Evolutionary conservation across 2,113 vertebrate genomes (phyloP).

Genomic region (Atrichornis clamosus): DNA sequence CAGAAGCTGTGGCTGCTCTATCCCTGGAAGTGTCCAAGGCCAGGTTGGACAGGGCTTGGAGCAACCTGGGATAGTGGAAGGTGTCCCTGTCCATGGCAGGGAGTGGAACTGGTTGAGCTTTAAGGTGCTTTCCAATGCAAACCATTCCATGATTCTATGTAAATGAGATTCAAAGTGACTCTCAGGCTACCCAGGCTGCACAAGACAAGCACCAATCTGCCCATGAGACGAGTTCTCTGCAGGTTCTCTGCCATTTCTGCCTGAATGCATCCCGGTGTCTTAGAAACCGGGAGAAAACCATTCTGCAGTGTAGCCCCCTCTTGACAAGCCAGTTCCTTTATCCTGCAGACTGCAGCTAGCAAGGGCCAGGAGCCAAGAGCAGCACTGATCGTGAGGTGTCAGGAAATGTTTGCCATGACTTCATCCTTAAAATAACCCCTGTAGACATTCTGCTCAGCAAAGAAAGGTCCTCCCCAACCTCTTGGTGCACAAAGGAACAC

Average conservation of each 20-base stretch:
- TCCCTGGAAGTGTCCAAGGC: background rate
- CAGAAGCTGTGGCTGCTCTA: background rate
- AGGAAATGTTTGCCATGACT: conserved; percentile 46
- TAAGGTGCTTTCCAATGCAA: background rate
- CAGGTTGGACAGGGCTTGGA: background rate
- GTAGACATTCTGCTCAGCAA: background rate
- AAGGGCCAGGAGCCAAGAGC: conserved; percentile 38
- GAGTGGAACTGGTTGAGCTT: background rate
- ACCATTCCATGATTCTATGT: background rate
- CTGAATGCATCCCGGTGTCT: background rate
- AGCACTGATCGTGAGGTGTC: background rate
- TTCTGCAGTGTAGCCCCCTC: background rate
- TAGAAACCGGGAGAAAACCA: background rate
- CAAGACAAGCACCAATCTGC: background rate
- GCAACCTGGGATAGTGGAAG: accelerated
- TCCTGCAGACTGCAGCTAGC: background rate
- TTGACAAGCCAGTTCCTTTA: background rate
- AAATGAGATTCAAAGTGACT: background rate
- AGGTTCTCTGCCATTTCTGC: background rate
- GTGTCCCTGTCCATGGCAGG: background rate
- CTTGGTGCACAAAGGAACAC: background rate
- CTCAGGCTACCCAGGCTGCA: background rate
- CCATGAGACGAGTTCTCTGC: background rate
- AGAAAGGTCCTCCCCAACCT: background rate
- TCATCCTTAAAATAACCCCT: conserved; percentile 54